Evolutionary conservation across 2,888 invertebrate species (phyloP).

Genomic region (Callinectes sapidus): DNA sequence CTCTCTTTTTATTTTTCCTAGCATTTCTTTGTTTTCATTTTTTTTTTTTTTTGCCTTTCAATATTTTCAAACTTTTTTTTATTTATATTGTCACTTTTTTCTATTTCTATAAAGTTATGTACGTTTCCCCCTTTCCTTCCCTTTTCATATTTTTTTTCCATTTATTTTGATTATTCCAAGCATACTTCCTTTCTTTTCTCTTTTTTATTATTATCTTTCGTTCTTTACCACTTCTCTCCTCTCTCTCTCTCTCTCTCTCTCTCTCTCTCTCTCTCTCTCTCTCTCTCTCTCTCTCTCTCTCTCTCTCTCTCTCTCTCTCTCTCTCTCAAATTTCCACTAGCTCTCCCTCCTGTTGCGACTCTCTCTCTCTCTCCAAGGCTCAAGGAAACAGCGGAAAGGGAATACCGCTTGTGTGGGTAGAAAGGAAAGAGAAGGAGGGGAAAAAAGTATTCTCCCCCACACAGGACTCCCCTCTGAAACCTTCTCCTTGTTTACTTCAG

Average conservation of each 20-base stretch:
- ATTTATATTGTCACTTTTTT: no score
- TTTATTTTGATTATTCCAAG: no score
- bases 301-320: not conserved
- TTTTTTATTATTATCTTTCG: no score
- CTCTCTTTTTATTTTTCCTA: no score
- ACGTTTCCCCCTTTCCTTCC: no score
- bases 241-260: not conserved
- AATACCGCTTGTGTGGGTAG: not conserved
- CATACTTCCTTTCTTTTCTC: no score
- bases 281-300: not conserved
- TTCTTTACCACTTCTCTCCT: no score
- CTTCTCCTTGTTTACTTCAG: conserved; percentile 21
- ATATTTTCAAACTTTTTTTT: no score
- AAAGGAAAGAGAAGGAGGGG: not conserved
- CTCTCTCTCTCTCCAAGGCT: not conserved
- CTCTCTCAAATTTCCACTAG: not conserved
- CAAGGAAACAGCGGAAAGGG: not conserved
- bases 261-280: not conserved
- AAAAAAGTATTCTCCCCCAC: not conserved
- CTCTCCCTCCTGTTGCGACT: not conserved
- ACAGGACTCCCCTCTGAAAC: not conserved
- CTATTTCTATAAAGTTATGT: no score
- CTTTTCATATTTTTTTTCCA: no score
- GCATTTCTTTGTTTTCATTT: no score
- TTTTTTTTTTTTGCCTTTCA: no score